phyloP scores from a whole-genome alignment of 2,888 invertebrate species.

The Boloria euphrosyne region DNA sequence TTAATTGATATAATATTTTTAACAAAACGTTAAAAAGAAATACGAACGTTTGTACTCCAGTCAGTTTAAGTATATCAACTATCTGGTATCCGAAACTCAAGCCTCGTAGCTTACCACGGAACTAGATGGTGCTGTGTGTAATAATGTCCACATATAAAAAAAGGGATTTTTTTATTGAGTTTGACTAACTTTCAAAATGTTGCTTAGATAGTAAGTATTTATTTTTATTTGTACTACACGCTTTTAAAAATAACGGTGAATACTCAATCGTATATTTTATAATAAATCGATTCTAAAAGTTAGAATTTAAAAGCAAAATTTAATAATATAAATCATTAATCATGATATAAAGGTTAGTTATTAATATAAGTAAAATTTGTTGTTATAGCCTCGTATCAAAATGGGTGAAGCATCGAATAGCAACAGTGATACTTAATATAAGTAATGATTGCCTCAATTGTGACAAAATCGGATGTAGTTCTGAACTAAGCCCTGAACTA shows the following conservation, averaged over 20 bases:
- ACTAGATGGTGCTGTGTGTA: no score
- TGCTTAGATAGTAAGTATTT: background rate
- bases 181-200: constrained; percentile 10
- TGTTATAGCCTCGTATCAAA: constrained; percentile 23
- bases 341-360: no score
- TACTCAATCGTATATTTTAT: background rate
- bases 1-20: no score
- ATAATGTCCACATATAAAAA: no score
- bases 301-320: background rate
- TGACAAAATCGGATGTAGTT: background rate
- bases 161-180: no score
- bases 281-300: no score
- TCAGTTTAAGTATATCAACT: no score
- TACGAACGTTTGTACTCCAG: no score
- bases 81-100: no score
- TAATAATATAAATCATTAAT: no score
- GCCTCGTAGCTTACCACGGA: no score
- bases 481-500: background rate
- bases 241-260: background rate
- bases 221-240: background rate
- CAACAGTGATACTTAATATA: constrained; percentile 9
- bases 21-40: no score
- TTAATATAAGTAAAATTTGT: constrained; percentile 23
- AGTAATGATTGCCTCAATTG: constrained; percentile 1
- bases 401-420: constrained; percentile 23